Percentiles rank a stretch among this genome's conserved stretches.
Evolutionary conservation across 2,888 invertebrate species (phyloP).

Genomic region (Hypselothyrea guttata): DNA sequence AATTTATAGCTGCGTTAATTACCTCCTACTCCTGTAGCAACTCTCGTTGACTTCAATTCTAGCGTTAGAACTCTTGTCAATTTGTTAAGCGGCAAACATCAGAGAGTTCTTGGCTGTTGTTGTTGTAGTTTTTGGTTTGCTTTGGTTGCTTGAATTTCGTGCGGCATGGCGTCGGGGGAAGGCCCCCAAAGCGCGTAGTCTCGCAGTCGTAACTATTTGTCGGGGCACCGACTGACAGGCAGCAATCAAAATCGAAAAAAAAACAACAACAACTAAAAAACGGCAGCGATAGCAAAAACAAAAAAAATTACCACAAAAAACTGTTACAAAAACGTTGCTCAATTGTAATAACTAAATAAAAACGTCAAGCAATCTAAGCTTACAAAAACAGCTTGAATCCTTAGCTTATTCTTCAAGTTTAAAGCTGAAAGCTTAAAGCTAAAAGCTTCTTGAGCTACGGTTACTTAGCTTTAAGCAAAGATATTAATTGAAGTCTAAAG

Average conservation of each 20-base stretch:
- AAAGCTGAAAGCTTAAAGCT: too few species aligned
- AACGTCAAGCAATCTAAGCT: neutral
- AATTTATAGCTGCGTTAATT: neutral
- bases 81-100: conserved; percentile 73
- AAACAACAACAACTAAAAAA: conserved; percentile 41
- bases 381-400: conserved; percentile 10
- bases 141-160: conserved; percentile 42
- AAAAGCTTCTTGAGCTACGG: too few species aligned
- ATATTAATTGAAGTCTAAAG: too few species aligned
- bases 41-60: conserved; percentile 38
- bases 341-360: conserved; percentile 1
- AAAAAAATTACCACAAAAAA: neutral
- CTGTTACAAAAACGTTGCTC: conserved; percentile 23
- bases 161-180: conserved; percentile 30
- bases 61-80: conserved; percentile 69
- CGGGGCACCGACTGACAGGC: conserved; percentile 32
- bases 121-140: conserved; percentile 7
- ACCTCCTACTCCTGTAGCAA: conserved; percentile 8
- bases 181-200: conserved; percentile 13
- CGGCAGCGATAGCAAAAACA: conserved; percentile 52
- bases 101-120: conserved; percentile 21
- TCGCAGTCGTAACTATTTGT: neutral
- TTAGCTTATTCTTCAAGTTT: neutral
- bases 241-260: conserved; percentile 57
- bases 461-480: too few species aligned